These are phyloP conservation scores for Pecten maximus DNA, from an alignment of 2,888 invertebrate genomes.

Conservation along the genomic window DNA sequence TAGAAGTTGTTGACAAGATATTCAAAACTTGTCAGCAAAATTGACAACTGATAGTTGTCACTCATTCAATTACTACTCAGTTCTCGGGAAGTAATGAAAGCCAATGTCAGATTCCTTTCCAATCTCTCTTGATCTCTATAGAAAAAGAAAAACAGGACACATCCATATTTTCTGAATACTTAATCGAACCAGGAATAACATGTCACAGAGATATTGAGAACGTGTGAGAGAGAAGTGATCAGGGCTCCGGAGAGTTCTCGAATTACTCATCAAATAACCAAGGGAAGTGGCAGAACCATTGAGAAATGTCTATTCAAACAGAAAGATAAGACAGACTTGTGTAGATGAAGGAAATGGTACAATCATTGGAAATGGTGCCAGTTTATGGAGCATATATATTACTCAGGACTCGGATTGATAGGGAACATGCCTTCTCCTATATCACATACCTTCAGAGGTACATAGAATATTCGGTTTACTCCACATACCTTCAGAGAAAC, in stretches of 20 bases:
- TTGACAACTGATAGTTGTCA: constrained; percentile 30
- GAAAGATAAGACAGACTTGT: constrained; percentile 10
- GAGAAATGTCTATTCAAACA: constrained; percentile 5
- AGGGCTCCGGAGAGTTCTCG: neutral
- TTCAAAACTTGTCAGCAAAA: neutral
- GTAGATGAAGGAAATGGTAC: neutral
- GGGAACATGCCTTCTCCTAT: too few species aligned
- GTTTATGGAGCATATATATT: neutral
- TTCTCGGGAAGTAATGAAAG: neutral
- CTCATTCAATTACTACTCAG: neutral
- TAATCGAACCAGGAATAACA: neutral
- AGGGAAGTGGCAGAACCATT: neutral
- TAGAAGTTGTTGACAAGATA: constrained; percentile 15
- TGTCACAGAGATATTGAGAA: neutral
- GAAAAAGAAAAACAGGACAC: neutral
- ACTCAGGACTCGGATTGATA: neutral
- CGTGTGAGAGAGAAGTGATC: neutral
- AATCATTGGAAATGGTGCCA: neutral
- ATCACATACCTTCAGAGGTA: too few species aligned
- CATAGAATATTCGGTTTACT: neutral
- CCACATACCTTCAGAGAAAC: neutral
- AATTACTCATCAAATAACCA: neutral
- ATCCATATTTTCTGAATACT: constrained; percentile 11
- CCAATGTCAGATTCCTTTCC: neutral
- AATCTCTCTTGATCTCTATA: neutral